Evolutionary conservation across 2,888 invertebrate species (phyloP), one percentile per base, ranked within the genome.

Genomic region (Hirtodrosophila trivittata): DNA sequence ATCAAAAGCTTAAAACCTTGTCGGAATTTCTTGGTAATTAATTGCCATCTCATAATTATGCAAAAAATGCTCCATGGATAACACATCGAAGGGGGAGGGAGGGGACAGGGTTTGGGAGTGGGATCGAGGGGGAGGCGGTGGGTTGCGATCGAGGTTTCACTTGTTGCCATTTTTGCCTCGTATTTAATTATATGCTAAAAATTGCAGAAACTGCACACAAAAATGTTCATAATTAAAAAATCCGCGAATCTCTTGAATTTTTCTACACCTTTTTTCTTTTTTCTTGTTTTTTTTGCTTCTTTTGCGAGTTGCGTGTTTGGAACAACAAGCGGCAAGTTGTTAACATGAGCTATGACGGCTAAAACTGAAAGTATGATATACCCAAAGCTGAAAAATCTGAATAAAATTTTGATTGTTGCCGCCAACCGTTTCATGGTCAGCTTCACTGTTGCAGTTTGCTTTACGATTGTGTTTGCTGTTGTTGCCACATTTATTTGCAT

Each of bases 381-480:
- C 57, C 62, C 49, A 64, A 35, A 38, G 50, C 41, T 13, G 50
- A 39, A 25, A 58, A 70, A 76, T 63, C 68, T 59, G 14, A 80
- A 77, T 28, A 28, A 3, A n/a, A 8, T 9, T 68, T 68, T 80
- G 73, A 77, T 66, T 76, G 56, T 59, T 63, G 71, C 52, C 60
- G 41, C 60, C 67, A 75, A 54, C 69, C 59, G 77, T 75, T 81
- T 80, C 80, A 81, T 80, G 80, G 80, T 52, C 80, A 80, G 46
- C 35, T 45, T 32, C 39, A 39, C 18, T 49, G 39, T 12, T 47
- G 39, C 39, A 39, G 45, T 37, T 50, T 39, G 25, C 47, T 43
- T 13, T 42, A 21, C 35, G 25, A 39, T 39, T 32, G 28, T 52
- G 38, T 39, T 32, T 16, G 41, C 33, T 35, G 37, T 41, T 26